A percentile compares a stretch with the other conserved stretches of the same genome.
Evolutionary conservation across 2,113 vertebrate genomes (phyloP).

Genomic region (Leucosticte australis): DNA sequence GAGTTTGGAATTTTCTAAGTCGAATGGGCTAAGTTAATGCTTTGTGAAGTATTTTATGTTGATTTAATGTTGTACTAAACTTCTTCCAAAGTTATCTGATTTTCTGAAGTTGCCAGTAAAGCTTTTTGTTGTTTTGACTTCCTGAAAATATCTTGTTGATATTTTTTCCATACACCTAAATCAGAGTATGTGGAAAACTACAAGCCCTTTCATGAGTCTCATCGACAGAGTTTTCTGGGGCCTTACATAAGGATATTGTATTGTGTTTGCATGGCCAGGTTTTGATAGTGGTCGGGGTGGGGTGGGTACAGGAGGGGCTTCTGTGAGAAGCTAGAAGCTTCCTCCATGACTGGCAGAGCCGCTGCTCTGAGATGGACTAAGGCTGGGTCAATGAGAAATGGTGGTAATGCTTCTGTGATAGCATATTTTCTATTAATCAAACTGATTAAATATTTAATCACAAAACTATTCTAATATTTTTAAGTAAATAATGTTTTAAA

Average conservation of each 20-base stretch:
- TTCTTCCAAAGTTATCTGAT: not conserved
- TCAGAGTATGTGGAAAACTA: not conserved
- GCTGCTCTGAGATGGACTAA: not conserved
- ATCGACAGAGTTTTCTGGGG: not conserved
- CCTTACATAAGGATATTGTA: not conserved
- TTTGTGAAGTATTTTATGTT: not conserved
- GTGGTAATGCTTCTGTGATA: not conserved
- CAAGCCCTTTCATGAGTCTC: not conserved
- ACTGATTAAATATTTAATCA: not conserved
- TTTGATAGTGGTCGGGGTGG: rapidly evolving
- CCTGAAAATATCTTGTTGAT: not conserved
- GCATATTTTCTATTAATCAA: not conserved
- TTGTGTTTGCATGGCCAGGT: not conserved
- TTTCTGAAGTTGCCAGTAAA: not conserved
- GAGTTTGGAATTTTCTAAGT: not conserved
- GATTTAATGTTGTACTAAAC: not conserved
- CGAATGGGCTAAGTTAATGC: not conserved
- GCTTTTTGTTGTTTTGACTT: not conserved
- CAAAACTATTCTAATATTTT: not conserved
- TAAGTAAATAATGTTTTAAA: not conserved
- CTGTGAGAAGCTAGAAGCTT: not conserved
- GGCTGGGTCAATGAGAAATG: not conserved
- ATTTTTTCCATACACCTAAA: not conserved
- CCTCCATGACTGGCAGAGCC: not conserved
- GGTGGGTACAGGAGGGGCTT: not conserved